These are phyloP conservation scores for Drosophila pseudoananassae DNA, from an alignment of 1,140 invertebrate genomes.

Conservation along the genomic window DNA sequence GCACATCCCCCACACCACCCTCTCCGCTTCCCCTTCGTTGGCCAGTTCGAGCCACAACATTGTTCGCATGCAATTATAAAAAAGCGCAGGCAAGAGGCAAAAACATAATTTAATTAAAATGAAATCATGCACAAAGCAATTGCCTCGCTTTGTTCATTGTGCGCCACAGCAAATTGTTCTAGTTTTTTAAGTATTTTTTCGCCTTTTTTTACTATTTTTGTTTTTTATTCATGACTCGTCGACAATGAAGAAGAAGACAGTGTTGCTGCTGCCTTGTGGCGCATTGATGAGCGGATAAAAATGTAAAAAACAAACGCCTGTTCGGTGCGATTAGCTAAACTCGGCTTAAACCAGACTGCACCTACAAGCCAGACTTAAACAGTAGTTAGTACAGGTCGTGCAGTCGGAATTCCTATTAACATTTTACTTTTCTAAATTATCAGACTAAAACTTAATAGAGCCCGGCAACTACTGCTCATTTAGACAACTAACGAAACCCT, in stretches of 20 bases:
- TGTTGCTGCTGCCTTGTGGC: constrained; percentile 46
- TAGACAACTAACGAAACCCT: not conserved
- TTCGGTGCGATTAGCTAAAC: constrained; percentile 4
- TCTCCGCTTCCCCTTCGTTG: constrained; percentile 5
- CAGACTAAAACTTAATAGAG: constrained; percentile 13
- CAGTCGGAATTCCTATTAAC: constrained; percentile 12
- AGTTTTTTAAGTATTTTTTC: constrained; percentile 58
- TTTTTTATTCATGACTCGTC: constrained; percentile 75
- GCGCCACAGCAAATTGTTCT: constrained; percentile 75
- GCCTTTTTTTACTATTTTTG: constrained; percentile 33
- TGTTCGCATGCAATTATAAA: constrained; percentile 75
- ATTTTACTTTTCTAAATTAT: constrained; percentile 16
- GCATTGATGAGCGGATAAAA: constrained; percentile 36
- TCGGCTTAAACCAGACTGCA: constrained; percentile 13
- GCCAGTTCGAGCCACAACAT: constrained; percentile 8
- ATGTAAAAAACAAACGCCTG: constrained; percentile 34
- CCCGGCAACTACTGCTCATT: constrained; percentile 2
- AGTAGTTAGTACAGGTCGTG: constrained; percentile 7
- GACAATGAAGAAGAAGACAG: constrained; percentile 68
- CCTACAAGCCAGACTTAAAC: not conserved
- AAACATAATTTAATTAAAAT: constrained; percentile 83
- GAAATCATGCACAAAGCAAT: constrained; percentile 82
- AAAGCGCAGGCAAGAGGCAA: constrained; percentile 51
- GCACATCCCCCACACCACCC: constrained; percentile 52
- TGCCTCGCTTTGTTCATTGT: constrained; percentile 79